These are phyloP conservation scores for Chaetodon auriga DNA, from an alignment of 2,113 vertebrate genomes.

Conservation along the genomic window DNA sequence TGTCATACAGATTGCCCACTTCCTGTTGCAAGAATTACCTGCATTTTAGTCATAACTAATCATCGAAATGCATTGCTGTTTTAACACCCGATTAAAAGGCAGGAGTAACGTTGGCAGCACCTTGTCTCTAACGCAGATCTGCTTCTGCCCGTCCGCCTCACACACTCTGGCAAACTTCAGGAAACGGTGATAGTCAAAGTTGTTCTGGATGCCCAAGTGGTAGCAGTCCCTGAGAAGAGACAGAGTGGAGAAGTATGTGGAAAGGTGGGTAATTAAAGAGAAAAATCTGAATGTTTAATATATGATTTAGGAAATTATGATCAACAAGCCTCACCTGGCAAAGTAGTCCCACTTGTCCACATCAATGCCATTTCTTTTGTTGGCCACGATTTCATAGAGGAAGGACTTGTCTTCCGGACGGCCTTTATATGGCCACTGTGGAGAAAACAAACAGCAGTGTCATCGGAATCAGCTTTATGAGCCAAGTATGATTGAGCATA, in stretches of 20 bases:
- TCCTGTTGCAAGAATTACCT: slow-evolving; percentile 82
- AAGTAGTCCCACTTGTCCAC: slow-evolving; percentile 99
- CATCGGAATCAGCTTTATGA: not conserved
- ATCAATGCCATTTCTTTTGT: slow-evolving; percentile 94
- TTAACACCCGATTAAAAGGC: not conserved
- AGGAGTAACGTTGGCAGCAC: slow-evolving; percentile 68
- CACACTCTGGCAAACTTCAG: slow-evolving; percentile 93
- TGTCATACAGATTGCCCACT: slow-evolving; percentile 92
- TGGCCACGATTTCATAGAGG: slow-evolving; percentile 97
- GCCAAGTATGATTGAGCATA: not conserved
- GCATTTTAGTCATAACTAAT: slow-evolving; percentile 1
- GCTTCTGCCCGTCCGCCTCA: slow-evolving; percentile 84
- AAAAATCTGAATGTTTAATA: not conserved
- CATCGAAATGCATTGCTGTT: not conserved
- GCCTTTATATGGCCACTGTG: slow-evolving; percentile 90
- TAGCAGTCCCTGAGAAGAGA: slow-evolving; percentile 89
- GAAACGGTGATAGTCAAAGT: slow-evolving; percentile 92
- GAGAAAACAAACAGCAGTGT: not conserved
- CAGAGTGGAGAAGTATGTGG: not conserved
- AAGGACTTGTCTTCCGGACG: slow-evolving; percentile 90
- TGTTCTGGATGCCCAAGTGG: slow-evolving; percentile 95
- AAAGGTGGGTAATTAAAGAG: not conserved
- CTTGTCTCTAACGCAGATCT: slow-evolving; percentile 95
- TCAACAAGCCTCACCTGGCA: slow-evolving; percentile 86
- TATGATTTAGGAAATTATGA: not conserved